A percentile compares a stretch with the other conserved stretches of the same genome.
These are phyloP conservation scores for Pterocles orientalis DNA, from an alignment of 2,113 vertebrate species.

Conservation along the genomic window DNA sequence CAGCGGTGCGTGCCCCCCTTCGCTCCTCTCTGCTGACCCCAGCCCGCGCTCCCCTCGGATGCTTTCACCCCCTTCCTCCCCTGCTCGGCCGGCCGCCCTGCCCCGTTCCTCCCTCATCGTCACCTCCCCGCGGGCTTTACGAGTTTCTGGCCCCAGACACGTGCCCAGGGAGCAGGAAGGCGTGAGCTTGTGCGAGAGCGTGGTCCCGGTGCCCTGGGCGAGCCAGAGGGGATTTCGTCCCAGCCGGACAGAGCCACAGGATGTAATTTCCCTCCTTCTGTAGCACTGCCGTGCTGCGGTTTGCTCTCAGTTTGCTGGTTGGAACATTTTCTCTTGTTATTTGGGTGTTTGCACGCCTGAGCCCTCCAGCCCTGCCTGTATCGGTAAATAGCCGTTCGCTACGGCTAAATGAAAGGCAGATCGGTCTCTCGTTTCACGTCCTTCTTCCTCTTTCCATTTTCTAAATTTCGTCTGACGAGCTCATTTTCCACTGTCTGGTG, in stretches of 20 bases:
- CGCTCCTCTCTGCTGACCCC: neutral
- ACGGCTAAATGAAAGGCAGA: fast-evolving
- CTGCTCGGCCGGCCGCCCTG: neutral
- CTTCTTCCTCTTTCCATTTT: neutral
- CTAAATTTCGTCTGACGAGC: neutral
- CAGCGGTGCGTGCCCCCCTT: too few relatives aligned
- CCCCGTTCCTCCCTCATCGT: neutral
- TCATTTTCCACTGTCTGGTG: neutral
- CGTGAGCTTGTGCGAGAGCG: neutral
- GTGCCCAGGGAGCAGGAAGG: neutral
- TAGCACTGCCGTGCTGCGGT: neutral
- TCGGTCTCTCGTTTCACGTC: neutral
- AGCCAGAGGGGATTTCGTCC: neutral
- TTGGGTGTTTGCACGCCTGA: neutral
- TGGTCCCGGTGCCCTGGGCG: too few relatives aligned
- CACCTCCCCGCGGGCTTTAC: neutral
- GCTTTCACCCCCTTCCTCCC: neutral
- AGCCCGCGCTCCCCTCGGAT: neutral
- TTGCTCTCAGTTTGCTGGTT: neutral
- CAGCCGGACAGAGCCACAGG: neutral
- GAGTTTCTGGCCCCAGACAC: neutral
- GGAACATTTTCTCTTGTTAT: neutral
- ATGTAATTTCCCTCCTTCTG: neutral
- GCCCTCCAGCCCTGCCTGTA: neutral
- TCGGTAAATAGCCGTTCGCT: neutral